These are phyloP conservation scores for Drosophila gunungcola DNA, from an alignment of 1,140 invertebrate genomes.

Conservation along the genomic window DNA sequence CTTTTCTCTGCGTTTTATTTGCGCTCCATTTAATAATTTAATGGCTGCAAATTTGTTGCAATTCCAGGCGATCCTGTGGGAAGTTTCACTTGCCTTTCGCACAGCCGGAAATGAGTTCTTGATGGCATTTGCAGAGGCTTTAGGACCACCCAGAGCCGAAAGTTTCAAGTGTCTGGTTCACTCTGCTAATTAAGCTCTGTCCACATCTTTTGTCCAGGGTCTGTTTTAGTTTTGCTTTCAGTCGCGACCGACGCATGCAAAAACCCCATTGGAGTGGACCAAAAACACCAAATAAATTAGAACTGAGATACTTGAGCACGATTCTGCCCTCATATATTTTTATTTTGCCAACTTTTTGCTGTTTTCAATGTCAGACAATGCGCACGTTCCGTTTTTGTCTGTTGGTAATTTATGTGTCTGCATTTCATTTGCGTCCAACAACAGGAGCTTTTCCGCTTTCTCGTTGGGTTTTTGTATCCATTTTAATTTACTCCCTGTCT, in stretches of 20 bases:
- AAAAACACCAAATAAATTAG: slow-evolving; percentile 47
- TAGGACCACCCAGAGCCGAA: slow-evolving; percentile 46
- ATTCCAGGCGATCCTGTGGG: slow-evolving; percentile 49
- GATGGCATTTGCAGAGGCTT: slow-evolving; percentile 41
- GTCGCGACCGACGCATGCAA: slow-evolving; percentile 27
- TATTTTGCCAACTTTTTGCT: slow-evolving; percentile 36
- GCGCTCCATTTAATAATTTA: slow-evolving; percentile 79
- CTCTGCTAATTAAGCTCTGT: slow-evolving; percentile 58
- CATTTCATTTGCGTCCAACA: slow-evolving; percentile 54
- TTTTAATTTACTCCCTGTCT: slow-evolving; percentile 30
- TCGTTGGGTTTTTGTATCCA: slow-evolving; percentile 6
- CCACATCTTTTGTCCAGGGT: slow-evolving; percentile 6
- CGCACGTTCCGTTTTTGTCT: slow-evolving; percentile 52
- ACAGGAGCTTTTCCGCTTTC: slow-evolving; percentile 21
- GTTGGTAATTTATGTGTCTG: slow-evolving; percentile 77
- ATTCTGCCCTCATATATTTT: neutral
- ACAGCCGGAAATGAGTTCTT: slow-evolving; percentile 73
- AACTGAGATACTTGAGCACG: slow-evolving; percentile 34
- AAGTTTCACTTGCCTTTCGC: slow-evolving; percentile 30
- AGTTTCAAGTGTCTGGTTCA: slow-evolving; percentile 48
- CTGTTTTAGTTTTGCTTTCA: slow-evolving; percentile 26
- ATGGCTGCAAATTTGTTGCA: slow-evolving; percentile 51
- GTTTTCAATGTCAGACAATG: slow-evolving; percentile 78
- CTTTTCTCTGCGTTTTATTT: slow-evolving; percentile 25
- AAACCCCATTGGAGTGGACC: slow-evolving; percentile 38